Conservation (phyloP, 2,888 invertebrate species). For the Apamea sordens region DNA sequence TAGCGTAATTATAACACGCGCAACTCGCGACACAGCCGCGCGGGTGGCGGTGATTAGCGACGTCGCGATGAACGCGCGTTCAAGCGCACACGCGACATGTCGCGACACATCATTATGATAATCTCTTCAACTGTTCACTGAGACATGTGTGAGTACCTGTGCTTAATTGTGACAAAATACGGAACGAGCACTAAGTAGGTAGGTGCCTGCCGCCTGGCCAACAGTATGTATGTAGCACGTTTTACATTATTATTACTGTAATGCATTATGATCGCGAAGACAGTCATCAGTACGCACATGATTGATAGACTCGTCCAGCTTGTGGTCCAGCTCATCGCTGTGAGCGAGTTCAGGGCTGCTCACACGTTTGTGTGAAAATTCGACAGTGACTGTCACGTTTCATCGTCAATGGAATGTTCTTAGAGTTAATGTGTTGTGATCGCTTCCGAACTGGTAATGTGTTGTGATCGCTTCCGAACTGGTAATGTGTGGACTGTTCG, state of each 20-base stretch:
- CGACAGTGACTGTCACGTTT: neutral
- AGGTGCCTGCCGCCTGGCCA: neutral
- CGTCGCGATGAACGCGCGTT: neutral
- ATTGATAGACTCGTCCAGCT: neutral
- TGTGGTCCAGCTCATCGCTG: neutral
- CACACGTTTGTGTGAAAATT: constrained; percentile 22
- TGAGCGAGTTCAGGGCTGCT: neutral
- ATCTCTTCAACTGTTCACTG: constrained; percentile 43
- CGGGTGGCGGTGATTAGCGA: neutral
- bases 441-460: neutral
- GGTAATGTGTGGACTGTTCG: neutral
- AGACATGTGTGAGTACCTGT: constrained; percentile 2
- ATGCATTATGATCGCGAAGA: neutral
- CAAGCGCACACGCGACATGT: neutral
- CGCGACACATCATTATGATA: constrained; percentile 33
- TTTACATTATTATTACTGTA: neutral
- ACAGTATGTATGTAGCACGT: neutral
- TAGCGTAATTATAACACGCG: constrained; percentile 9
- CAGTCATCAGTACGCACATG: neutral
- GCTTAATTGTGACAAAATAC: constrained; percentile 8
- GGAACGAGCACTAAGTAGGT: neutral
- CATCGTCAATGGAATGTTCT: constrained; percentile 1
- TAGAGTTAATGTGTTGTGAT: neutral
- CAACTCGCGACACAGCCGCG: neutral
- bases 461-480: neutral